phyloP scores from a whole-genome alignment of 2,797 vertebrate species.

The Sebastolobus altivelis region DNA sequence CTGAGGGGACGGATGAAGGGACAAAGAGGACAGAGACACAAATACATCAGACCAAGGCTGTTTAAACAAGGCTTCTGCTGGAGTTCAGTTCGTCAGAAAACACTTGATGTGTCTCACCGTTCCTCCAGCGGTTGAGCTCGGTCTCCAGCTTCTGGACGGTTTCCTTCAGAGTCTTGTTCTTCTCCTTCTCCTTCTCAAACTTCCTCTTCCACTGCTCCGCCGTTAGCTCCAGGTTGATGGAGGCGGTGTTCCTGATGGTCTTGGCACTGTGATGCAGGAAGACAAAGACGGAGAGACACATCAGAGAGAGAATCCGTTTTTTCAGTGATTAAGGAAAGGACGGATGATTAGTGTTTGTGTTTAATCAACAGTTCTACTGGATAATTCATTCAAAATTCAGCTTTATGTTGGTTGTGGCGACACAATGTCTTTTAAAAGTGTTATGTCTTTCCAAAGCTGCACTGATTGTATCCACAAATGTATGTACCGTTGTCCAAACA shows the following conservation, averaged over 20 bases:
- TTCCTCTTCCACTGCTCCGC: conserved; percentile 99
- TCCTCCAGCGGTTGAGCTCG: conserved; percentile 96
- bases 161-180: conserved; percentile 95
- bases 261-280: conserved; percentile 82
- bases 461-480: not conserved
- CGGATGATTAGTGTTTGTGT: not conserved
- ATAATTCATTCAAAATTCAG: not conserved
- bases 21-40: not conserved
- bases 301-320: not conserved
- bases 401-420: not conserved
- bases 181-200: conserved; percentile 97
- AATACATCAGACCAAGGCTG: not conserved
- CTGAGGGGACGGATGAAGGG: conserved; percentile 65
- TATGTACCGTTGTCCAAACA: conserved; percentile 94
- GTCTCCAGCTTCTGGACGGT: conserved; percentile 93
- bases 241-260: conserved; percentile 98
- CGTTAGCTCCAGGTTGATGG: conserved; percentile 96
- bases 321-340: not conserved
- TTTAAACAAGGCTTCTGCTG: not conserved
- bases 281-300: not conserved
- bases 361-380: not conserved
- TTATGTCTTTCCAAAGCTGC: not conserved
- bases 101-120: conserved; percentile 81
- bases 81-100: not conserved
- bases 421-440: too few relatives aligned